Evolutionary conservation across 2,888 invertebrate genomes (phyloP).

Genomic region (Pasiphila rectangulata): DNA sequence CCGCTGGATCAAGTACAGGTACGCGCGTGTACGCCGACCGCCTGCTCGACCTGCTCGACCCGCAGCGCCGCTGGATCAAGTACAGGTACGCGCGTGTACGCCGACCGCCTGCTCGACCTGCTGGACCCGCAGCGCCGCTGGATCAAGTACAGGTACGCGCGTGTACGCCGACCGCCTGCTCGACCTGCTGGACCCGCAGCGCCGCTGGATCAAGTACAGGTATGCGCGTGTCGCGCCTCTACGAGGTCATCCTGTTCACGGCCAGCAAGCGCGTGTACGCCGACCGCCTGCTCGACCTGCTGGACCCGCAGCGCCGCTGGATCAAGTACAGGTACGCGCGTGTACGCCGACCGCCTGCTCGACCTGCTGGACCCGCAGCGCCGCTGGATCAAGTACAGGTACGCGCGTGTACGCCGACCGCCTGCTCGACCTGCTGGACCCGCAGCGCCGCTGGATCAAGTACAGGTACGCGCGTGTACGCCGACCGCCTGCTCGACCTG

Average conservation of each 20-base stretch:
- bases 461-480: constrained; percentile 97
- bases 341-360: constrained; percentile 95
- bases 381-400: no score
- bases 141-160: no score
- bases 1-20: no score
- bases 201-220: no score
- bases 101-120: constrained; percentile 94
- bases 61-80: constrained; percentile 90
- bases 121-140: constrained; percentile 93
- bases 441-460: constrained; percentile 90
- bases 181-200: constrained; percentile 93
- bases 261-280: constrained; percentile 98
- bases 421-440: constrained; percentile 94
- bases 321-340: no score
- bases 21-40: constrained; percentile 97
- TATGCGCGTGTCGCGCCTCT: constrained; percentile 90
- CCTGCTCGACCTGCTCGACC: constrained; percentile 94
- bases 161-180: constrained; percentile 96
- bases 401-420: constrained; percentile 97
- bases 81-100: constrained; percentile 97
- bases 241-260: constrained; percentile 97
- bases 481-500: constrained; percentile 94
- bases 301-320: constrained; percentile 94
- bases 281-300: constrained; percentile 93
- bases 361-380: constrained; percentile 94